Percentiles rank a stretch among this genome's conserved stretches.
These are phyloP conservation scores for Bujurquina vittata DNA, from an alignment of 2,113 vertebrate species.

Conservation along the genomic window DNA sequence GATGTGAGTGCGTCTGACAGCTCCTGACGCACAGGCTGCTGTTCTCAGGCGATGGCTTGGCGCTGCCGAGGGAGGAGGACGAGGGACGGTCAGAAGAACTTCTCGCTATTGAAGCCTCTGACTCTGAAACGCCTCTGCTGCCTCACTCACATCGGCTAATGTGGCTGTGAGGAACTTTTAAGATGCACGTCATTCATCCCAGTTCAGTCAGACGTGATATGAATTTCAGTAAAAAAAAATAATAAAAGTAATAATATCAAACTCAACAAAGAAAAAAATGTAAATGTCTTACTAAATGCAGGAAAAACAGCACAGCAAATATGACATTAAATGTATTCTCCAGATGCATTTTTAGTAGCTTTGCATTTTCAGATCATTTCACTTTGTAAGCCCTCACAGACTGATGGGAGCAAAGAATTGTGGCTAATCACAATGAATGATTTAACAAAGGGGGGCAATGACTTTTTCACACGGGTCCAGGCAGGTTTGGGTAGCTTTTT, in stretches of 20 bases:
- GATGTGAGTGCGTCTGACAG: conserved; percentile 15
- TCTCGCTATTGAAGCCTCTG: conserved; percentile 4
- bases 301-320: neutral
- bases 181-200: neutral
- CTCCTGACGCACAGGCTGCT: conserved; percentile 1
- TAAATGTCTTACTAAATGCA: neutral
- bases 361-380: neutral
- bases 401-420: no score
- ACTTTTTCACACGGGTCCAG: no score
- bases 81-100: conserved; percentile 9
- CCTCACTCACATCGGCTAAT: neutral
- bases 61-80: conserved; percentile 11
- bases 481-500: no score
- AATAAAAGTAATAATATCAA: neutral
- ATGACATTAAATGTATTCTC: neutral
- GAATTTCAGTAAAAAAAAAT: neutral
- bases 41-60: conserved; percentile 63
- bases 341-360: neutral
- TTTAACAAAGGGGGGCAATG: no score
- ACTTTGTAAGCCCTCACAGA: no score
- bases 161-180: neutral
- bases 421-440: no score
- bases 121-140: neutral
- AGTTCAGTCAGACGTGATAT: neutral
- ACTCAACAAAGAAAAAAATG: neutral